Evolutionary conservation across 2,888 invertebrate genomes (phyloP).

Genomic region (Hyposoter dolosus): DNA sequence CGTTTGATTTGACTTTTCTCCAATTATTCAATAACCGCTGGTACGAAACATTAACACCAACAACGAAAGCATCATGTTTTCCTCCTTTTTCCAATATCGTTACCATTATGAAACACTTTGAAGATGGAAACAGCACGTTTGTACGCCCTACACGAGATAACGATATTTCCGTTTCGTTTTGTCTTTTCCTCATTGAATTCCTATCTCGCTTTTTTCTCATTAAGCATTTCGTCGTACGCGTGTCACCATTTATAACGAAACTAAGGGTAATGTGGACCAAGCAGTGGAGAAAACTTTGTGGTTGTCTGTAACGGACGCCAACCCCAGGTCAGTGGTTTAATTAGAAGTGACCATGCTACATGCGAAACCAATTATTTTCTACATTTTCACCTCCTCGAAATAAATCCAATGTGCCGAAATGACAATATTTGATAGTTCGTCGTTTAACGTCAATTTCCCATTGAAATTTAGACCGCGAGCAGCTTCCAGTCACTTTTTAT

Average conservation of each 20-base stretch:
- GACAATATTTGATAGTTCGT: not conserved
- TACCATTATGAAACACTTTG: slow-evolving; percentile 34
- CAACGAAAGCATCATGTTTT: not conserved
- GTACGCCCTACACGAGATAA: not conserved
- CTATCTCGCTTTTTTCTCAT: slow-evolving; percentile 34
- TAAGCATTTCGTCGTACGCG: slow-evolving; percentile 30
- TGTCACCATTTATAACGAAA: slow-evolving; percentile 13
- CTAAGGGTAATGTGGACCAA: slow-evolving; percentile 4
- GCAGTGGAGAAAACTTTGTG: not conserved
- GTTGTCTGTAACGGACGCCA: not conserved
- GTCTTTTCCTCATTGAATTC: slow-evolving; percentile 15
- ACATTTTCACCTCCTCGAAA: not conserved
- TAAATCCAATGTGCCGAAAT: not conserved
- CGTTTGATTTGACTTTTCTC: not conserved
- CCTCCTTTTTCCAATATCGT: slow-evolving; percentile 13
- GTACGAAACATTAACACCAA: not conserved
- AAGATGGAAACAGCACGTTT: slow-evolving; percentile 19
- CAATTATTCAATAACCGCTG: not conserved
- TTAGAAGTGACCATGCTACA: not conserved
- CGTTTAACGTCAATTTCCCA: not conserved
- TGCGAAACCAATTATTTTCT: not conserved
- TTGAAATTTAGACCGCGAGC: not conserved
- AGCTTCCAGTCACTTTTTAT: not conserved
- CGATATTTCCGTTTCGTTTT: slow-evolving; percentile 45
- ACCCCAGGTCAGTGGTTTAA: not conserved